These are phyloP conservation scores for Aphidoletes aphidimyza DNA, from an alignment of 2,888 invertebrate species.

Conservation along the genomic window DNA sequence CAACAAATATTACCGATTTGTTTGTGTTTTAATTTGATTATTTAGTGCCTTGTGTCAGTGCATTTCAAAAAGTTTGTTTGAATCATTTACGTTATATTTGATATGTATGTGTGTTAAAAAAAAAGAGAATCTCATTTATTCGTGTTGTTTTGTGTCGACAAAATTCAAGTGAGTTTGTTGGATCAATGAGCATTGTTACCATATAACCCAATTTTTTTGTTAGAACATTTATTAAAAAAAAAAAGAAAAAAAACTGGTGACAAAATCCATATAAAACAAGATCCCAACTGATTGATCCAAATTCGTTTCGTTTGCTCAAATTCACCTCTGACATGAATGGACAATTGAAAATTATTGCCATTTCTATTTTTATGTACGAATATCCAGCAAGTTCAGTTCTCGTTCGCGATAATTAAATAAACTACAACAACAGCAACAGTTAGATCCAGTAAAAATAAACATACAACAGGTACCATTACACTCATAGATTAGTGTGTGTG, in stretches of 20 bases:
- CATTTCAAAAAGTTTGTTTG: neutral
- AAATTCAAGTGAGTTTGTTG: neutral
- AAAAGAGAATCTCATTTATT: neutral
- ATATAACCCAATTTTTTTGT: neutral
- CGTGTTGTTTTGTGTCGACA: neutral
- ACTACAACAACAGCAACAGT: neutral
- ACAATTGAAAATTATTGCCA: neutral
- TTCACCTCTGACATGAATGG: neutral
- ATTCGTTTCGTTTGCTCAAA: neutral
- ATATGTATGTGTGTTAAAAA: too few species aligned
- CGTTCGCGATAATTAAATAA: neutral
- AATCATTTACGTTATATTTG: neutral
- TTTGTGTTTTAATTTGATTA: neutral
- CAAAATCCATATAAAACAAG: too few species aligned
- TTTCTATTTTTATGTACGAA: neutral
- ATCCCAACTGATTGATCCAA: too few species aligned
- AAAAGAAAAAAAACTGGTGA: neutral
- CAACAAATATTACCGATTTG: too few species aligned
- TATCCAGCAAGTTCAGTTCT: neutral
- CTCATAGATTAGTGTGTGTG: neutral
- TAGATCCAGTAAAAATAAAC: neutral
- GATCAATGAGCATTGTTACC: neutral
- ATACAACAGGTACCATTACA: neutral
- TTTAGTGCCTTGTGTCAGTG: constrained; percentile 19
- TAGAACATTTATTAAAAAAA: neutral